Conservation (phyloP, 2,888 invertebrate species). For the Megaustenia siamemsis region DNA sequence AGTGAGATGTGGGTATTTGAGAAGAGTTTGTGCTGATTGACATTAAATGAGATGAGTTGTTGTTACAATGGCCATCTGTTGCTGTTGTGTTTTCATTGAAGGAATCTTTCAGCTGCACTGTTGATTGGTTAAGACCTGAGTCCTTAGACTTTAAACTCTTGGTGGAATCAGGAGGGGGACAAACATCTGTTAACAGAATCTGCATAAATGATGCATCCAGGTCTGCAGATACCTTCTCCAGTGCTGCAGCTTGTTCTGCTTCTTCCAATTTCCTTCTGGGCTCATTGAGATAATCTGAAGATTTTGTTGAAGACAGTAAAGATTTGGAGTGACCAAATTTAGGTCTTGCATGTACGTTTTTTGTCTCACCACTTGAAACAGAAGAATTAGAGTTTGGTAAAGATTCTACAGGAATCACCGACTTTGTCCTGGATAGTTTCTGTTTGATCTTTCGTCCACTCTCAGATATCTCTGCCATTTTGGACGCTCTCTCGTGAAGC, state of each 20-base stretch:
- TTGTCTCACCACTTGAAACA: not conserved
- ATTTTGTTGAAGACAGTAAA: conserved; percentile 26
- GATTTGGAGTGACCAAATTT: conserved; percentile 48
- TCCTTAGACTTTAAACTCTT: too few species aligned
- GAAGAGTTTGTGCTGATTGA: not conserved
- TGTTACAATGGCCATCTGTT: not conserved
- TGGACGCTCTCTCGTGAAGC: conserved; percentile 81
- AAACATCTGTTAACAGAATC: not conserved
- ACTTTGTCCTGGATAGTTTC: conserved; percentile 63
- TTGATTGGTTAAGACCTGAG: not conserved
- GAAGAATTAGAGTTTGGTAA: conserved; percentile 3
- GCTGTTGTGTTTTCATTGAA: not conserved
- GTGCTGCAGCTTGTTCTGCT: conserved; percentile 37
- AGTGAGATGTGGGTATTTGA: conserved; percentile 44
- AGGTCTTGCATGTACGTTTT: conserved; percentile 7
- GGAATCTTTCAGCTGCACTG: not conserved
- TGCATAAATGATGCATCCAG: not conserved
- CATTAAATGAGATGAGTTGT: conserved; percentile 8
- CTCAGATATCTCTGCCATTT: conserved; percentile 79
- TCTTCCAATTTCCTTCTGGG: conserved; percentile 56
- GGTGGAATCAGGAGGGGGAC: not conserved
- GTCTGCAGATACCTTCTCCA: conserved; percentile 2
- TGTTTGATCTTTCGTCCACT: conserved; percentile 40
- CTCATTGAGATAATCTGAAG: conserved; percentile 57
- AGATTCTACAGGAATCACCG: conserved; percentile 61